Conservation (phyloP, 2,113 vertebrate species). For the Elanus axillaris region DNA sequence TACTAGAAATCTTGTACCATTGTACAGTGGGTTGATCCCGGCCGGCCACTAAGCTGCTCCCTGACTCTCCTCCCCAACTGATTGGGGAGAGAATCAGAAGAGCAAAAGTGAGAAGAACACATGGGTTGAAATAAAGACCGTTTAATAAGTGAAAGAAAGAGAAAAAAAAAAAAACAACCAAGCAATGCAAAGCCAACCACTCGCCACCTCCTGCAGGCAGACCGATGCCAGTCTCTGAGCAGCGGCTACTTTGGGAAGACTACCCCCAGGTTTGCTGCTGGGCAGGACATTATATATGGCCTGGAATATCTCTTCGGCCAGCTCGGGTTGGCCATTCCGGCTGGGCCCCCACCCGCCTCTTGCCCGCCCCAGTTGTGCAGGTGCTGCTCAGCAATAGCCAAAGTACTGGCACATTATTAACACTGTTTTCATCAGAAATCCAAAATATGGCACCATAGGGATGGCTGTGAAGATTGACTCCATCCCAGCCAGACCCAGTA, state of each 20-base stretch:
- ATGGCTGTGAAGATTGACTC: background rate
- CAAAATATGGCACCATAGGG: background rate
- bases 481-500: background rate
- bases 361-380: background rate
- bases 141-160: background rate
- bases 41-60: accelerated
- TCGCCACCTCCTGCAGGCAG: background rate
- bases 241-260: background rate
- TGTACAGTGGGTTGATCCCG: background rate
- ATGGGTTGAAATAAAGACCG: background rate
- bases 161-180: background rate
- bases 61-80: background rate
- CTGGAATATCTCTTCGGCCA: too few relatives aligned
- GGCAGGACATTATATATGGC: accelerated
- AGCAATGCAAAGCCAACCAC: background rate
- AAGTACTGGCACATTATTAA: background rate
- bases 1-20: background rate
- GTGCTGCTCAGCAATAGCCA: background rate
- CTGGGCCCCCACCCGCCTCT: background rate
- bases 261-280: background rate
- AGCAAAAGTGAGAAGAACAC: background rate
- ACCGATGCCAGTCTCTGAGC: background rate
- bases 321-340: background rate
- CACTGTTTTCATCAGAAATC: background rate
- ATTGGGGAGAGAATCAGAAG: background rate